Evolutionary conservation across 2,113 vertebrate genomes (phyloP).

Genomic region (Neodon shergylaensis): DNA sequence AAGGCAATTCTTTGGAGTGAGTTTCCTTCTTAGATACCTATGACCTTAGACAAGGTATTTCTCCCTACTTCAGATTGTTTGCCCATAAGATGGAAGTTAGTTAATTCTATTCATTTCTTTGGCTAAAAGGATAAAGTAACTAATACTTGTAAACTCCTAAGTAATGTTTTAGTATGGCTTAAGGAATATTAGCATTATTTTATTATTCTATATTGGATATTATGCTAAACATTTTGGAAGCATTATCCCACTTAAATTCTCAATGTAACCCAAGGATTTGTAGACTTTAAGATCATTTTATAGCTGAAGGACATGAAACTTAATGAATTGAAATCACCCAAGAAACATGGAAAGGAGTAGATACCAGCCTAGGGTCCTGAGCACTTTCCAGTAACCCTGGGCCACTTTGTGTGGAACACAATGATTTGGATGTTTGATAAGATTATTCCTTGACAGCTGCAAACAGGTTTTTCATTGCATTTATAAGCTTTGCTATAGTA

Average conservation of each 20-base stretch:
- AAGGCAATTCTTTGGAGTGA: background rate
- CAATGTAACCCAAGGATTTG: background rate
- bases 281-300: background rate
- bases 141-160: background rate
- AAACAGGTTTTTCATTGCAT: background rate
- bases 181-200: background rate
- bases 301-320: background rate
- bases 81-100: background rate
- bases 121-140: background rate
- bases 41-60: background rate
- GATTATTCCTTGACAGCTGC: background rate
- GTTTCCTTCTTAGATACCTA: too few species aligned
- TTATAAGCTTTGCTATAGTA: background rate
- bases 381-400: rapidly evolving
- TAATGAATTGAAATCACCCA: background rate
- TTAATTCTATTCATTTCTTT: background rate
- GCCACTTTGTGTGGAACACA: background rate
- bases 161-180: background rate
- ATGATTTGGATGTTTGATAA: background rate
- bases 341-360: background rate
- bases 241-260: background rate
- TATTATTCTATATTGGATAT: background rate
- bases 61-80: background rate
- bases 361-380: background rate
- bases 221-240: background rate